Percentiles rank a stretch among this genome's conserved stretches.
These are phyloP conservation scores for Malurus leucopterus DNA, from an alignment of 2,797 vertebrate genomes.

Conservation along the genomic window DNA sequence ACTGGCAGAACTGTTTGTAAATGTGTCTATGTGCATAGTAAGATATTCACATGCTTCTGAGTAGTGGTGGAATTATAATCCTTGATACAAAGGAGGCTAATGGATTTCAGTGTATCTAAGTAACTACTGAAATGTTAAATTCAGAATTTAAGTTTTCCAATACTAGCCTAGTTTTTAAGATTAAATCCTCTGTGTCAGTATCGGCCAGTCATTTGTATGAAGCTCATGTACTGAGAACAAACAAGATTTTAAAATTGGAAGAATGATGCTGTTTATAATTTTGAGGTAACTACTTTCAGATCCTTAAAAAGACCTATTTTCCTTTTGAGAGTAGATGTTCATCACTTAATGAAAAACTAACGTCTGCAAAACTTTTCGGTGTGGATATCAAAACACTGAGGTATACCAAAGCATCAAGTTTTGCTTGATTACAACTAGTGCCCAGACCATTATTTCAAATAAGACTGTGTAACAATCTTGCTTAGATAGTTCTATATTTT, in stretches of 20 bases:
- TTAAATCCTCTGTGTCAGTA: not conserved
- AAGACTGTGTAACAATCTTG: not conserved
- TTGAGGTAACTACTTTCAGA: not conserved
- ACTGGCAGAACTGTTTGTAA: not conserved
- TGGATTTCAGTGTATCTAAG: not conserved
- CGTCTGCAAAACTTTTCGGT: not conserved
- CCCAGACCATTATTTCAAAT: not conserved
- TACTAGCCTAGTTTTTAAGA: not conserved
- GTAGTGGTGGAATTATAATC: not conserved
- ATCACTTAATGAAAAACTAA: not conserved
- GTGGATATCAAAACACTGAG: not conserved
- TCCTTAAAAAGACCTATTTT: not conserved
- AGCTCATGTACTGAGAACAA: not conserved
- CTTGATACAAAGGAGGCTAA: not conserved
- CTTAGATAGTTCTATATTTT: not conserved
- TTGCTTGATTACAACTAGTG: not conserved
- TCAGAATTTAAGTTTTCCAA: not conserved
- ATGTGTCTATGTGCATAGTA: not conserved
- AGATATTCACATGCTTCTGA: not conserved
- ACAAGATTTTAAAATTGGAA: not conserved
- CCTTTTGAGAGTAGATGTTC: not conserved
- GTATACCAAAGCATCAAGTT: not conserved
- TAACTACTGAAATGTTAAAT: not conserved
- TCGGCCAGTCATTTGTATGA: not conserved
- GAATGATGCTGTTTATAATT: not conserved